A percentile compares a stretch with the other conserved stretches of the same genome.
phyloP scores from a whole-genome alignment of 2,797 vertebrate genomes.

The Sitta carolinensis region DNA sequence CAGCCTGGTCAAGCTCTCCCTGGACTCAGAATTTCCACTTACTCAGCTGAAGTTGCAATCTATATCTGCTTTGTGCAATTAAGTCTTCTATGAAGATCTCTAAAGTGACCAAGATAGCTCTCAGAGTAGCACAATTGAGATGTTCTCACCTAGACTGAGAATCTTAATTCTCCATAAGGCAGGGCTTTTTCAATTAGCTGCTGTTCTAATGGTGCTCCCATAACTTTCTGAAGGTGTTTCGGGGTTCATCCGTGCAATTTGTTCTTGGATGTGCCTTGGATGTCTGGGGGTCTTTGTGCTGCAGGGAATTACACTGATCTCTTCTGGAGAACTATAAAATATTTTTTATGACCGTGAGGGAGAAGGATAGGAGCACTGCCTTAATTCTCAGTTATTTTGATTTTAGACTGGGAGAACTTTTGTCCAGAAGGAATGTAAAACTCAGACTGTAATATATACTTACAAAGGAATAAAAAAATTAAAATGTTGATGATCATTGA shows the following conservation, averaged over 20 bases:
- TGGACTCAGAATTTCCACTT: not conserved
- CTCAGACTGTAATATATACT: not conserved
- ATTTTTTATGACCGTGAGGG: not conserved
- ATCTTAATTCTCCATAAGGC: not conserved
- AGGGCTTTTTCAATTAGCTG: not conserved
- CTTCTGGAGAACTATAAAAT: not conserved
- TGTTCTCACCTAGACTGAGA: not conserved
- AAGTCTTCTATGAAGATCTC: not conserved
- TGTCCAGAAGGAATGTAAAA: not conserved
- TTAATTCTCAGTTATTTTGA: not conserved
- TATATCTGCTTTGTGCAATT: not conserved
- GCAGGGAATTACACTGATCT: not conserved
- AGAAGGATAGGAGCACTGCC: not conserved
- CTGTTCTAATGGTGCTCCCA: not conserved
- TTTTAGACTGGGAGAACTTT: not conserved
- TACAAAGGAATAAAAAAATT: not conserved
- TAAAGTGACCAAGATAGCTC: not conserved
- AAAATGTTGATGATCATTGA: not conserved
- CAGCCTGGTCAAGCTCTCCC: not conserved
- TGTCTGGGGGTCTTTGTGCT: not conserved
- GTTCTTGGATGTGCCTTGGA: not conserved
- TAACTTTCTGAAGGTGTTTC: not conserved
- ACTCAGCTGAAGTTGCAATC: not conserved
- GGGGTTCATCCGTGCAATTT: not conserved
- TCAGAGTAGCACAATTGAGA: not conserved